phyloP scores from a whole-genome alignment of 2,888 invertebrate species.

The Villa cingulata region DNA sequence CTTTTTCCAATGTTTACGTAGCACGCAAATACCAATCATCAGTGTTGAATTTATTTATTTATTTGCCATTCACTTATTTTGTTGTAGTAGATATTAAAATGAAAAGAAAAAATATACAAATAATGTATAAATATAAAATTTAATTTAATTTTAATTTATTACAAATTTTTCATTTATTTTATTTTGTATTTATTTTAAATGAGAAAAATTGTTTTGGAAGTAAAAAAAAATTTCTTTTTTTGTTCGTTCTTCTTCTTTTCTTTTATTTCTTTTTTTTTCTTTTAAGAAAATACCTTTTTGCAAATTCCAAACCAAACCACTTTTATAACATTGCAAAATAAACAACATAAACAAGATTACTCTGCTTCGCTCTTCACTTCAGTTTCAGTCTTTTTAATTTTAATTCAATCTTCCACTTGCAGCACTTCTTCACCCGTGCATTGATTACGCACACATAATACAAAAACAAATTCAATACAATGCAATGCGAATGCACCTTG shows the following conservation, averaged over 20 bases:
- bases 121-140: not conserved
- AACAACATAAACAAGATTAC: not conserved
- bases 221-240: too few species aligned
- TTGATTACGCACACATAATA: too few species aligned
- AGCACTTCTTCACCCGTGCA: too few species aligned
- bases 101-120: not conserved
- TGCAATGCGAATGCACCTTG: too few species aligned
- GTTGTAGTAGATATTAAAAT: not conserved
- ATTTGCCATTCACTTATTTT: not conserved
- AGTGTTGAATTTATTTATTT: not conserved
- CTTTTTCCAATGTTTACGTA: not conserved
- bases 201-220: not conserved
- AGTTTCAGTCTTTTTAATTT: too few species aligned
- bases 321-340: not conserved
- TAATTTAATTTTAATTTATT: too few species aligned
- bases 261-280: too few species aligned
- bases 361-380: not conserved
- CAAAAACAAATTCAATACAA: too few species aligned
- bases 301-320: not conserved
- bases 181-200: not conserved
- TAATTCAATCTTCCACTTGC: too few species aligned
- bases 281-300: not conserved
- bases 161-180: too few species aligned
- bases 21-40: not conserved
- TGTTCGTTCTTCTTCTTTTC: too few species aligned